Percentiles rank a stretch among this genome's conserved stretches.
Evolutionary conservation across 1,140 invertebrate species (phyloP).

Genomic region (Hylaeus volcanicus): DNA sequence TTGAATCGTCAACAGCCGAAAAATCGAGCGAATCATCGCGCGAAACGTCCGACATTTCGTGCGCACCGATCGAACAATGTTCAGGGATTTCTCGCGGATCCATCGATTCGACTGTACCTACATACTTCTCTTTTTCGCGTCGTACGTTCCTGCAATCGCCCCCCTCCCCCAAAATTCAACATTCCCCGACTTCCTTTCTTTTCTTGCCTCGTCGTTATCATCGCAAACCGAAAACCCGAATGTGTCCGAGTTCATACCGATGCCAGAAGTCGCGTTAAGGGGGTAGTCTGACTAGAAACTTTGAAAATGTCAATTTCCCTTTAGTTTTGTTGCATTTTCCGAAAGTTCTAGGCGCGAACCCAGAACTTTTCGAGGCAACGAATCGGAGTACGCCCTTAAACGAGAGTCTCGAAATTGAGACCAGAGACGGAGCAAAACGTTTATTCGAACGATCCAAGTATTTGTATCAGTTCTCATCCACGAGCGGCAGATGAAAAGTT

Average conservation of each 20-base stretch:
- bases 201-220: neutral
- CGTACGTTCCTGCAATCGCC: neutral
- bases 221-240: neutral
- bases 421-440: too few species aligned
- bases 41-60: slow-evolving; percentile 28
- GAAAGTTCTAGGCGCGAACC: too few species aligned
- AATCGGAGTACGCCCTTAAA: too few species aligned
- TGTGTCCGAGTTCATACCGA: neutral
- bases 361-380: too few species aligned
- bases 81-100: neutral
- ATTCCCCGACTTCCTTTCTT: neutral
- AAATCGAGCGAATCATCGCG: neutral
- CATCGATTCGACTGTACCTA: neutral
- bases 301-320: too few species aligned
- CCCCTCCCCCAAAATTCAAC: neutral
- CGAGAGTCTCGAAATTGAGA: too few species aligned
- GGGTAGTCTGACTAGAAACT: neutral
- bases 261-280: neutral
- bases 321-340: too few species aligned
- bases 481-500: too few species aligned
- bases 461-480: too few species aligned
- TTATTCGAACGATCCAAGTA: too few species aligned
- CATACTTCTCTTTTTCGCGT: neutral
- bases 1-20: neutral
- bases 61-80: neutral